Base-by-base conservation (phyloP, 2,113 vertebrate genomes). In the Campylomormyrus numenius region DNA sequence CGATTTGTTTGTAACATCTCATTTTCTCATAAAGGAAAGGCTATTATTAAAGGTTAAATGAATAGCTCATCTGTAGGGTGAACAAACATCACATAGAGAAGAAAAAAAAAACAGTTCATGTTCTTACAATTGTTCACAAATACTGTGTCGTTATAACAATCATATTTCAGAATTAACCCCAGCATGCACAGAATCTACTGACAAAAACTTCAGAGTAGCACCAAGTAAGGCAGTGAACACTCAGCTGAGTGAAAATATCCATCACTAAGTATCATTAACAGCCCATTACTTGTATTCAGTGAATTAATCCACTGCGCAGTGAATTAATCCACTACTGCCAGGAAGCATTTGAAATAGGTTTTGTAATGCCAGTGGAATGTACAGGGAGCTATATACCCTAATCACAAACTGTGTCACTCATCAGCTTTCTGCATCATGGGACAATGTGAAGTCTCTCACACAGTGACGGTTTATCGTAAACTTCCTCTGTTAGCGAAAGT, bases 221-320 rank as follows among this genome's bases (percentile, higher is more conserved):
- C 87, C 87, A 62, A 53, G 53, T 66, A 88, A 88, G 87, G 87
- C 87, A 66, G 53, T 88, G 39, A 58, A 66, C 53, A 88, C 35
- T 39, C 87, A 48, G 31, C 31, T 66, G 53, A 66, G 39, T 62
- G 31, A 88, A 42, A 62, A 45, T 62, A 88, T n/a, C 53, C 53
- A 46, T 56, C 21, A 21, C 87, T 24, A 66, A 66, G 87, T 46
- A 66, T 35, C 53, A 66, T 45, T 62, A 88, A 66, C 39, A 88
- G 87, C 53, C 87, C 56, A 46, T 39, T 62, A 45, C 87, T 62
- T 45, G 52, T 42, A 66, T 53, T 53, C 85, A 87, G 85, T 88
- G 87, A 52, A 88, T 56, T 52, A 49, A 49, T 49, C 48, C 48
- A 49, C 48, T 49, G 9, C 48, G 2, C 48, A 86, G 85, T 88